phyloP scores from a whole-genome alignment of 92 coral and sea anemone genomes.

The Anthopleura xanthogrammica region DNA sequence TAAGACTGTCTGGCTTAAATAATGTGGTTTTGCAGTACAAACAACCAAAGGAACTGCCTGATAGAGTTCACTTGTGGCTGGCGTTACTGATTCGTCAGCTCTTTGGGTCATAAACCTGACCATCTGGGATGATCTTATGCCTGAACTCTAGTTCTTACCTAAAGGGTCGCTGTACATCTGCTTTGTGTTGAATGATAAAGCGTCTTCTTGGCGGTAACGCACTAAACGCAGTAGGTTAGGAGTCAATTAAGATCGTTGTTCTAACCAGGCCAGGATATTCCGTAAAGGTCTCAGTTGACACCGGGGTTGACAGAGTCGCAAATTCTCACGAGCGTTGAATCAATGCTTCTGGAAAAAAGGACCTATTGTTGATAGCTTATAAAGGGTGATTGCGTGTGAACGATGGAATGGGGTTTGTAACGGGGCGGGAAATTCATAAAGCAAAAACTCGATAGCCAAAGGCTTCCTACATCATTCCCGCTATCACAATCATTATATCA shows the following conservation, averaged over 20 bases:
- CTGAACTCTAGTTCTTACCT: background rate
- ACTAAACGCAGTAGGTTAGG: background rate
- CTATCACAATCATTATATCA: background rate
- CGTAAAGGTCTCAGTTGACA: background rate
- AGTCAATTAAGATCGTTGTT: background rate
- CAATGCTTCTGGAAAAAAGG: conserved; percentile 14
- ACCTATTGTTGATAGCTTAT: conserved; percentile 1
- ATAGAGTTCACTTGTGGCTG: background rate
- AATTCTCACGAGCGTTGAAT: background rate
- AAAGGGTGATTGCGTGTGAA: conserved; percentile 6
- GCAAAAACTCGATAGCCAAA: background rate
- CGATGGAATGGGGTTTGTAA: conserved; percentile 2
- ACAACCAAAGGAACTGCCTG: background rate
- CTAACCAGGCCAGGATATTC: background rate
- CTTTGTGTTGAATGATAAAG: background rate
- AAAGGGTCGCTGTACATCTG: background rate
- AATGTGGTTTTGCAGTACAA: background rate
- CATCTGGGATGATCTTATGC: background rate
- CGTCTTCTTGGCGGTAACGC: background rate
- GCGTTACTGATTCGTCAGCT: background rate
- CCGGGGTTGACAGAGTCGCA: background rate
- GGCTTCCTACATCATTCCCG: conserved; percentile 1
- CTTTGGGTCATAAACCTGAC: background rate
- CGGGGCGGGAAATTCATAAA: background rate
- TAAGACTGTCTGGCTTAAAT: background rate